These are phyloP conservation scores for Ambastaia sidthimunki DNA, from an alignment of 2,797 vertebrate species.

Conservation along the genomic window DNA sequence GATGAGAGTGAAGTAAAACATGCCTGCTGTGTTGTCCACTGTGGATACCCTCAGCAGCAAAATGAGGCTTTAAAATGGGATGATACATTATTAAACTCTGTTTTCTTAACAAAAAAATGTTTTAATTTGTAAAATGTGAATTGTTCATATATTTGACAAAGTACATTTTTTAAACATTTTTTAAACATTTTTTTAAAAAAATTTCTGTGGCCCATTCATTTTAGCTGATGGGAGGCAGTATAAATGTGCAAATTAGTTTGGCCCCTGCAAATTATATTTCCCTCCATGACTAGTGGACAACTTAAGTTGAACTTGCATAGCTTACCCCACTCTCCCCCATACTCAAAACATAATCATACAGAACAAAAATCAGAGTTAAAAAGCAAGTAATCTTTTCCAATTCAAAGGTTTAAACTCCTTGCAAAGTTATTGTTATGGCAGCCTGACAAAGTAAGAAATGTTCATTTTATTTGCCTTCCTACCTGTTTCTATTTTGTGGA, in stretches of 20 bases:
- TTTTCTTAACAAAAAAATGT: no score
- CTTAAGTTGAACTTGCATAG: not conserved
- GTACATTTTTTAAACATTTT: not conserved
- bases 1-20: not conserved
- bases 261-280: not conserved
- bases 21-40: not conserved
- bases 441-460: slow-evolving; percentile 16
- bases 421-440: slow-evolving; percentile 17
- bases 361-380: not conserved
- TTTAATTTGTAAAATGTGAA: not conserved
- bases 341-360: slow-evolving; percentile 1
- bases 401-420: not conserved
- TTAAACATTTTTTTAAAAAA: no score
- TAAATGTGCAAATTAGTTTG: no score
- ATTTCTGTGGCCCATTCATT: no score
- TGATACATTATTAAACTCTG: no score
- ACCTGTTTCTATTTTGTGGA: slow-evolving; percentile 92
- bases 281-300: not conserved
- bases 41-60: not conserved
- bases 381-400: not conserved
- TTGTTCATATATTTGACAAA: not conserved
- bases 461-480: slow-evolving; percentile 62
- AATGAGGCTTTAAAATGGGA: not conserved
- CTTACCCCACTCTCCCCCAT: not conserved
- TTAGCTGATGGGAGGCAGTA: no score